These are phyloP conservation scores for Perca flavescens DNA, from an alignment of 2,113 vertebrate species.

Conservation along the genomic window DNA sequence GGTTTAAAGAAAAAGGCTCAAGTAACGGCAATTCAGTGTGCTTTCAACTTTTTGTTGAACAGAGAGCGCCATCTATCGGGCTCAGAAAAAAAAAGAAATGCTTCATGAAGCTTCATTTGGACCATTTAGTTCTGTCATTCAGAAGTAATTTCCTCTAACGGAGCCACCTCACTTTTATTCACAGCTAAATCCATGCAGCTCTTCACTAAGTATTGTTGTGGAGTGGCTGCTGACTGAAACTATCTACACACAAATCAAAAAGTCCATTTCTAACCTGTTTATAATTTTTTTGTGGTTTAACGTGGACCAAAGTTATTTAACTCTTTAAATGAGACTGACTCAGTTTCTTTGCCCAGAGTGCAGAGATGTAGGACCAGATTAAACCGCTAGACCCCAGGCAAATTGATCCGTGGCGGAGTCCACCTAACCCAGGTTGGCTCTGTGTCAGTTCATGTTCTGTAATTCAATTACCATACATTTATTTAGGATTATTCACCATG, in stretches of 20 bases:
- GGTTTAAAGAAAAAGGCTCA: no score
- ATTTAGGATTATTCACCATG: neutral
- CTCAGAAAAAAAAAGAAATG: no score
- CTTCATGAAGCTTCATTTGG: no score
- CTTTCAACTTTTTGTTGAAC: no score
- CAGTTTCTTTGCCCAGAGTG: neutral
- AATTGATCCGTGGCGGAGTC: neutral
- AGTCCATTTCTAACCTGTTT: neutral
- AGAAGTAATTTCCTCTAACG: constrained; percentile 53
- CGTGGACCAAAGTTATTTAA: neutral
- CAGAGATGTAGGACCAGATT: neutral
- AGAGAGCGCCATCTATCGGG: no score
- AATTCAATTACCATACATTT: neutral
- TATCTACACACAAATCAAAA: constrained; percentile 16
- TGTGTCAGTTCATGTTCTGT: neutral
- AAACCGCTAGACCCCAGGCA: neutral
- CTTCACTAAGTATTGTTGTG: constrained; percentile 11
- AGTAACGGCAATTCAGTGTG: no score
- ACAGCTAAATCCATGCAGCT: constrained; percentile 38
- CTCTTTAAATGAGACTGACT: neutral
- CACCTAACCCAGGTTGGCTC: neutral
- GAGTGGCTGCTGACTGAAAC: constrained; percentile 1
- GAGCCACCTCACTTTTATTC: constrained; percentile 37
- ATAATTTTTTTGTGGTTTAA: neutral
- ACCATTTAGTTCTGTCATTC: constrained; percentile 12